Base-by-base conservation (phyloP, 2,888 invertebrate species). In the Anoplius nigerrimus region DNA sequence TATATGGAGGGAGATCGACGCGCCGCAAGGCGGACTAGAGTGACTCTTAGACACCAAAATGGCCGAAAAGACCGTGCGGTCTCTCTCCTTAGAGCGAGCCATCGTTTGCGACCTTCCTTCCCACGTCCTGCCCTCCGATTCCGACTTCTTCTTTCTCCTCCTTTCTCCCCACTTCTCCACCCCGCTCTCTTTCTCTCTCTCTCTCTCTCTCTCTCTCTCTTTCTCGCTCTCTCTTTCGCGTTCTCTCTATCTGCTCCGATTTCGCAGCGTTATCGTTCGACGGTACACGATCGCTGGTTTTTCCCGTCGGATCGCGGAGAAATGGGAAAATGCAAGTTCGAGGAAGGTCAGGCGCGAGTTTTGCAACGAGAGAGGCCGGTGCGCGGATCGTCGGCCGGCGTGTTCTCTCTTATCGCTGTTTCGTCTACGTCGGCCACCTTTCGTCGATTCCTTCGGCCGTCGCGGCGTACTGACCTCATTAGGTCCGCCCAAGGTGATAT, bases 11-110 rank as follows among this genome's bases (percentile, higher is more conserved):
- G 76, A 72, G 72, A 74, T 71, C 74, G 71, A 72, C 65, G 77
- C 69, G 34, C 34, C 34, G 34, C 34, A 34, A 34, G 34, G 34
- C 34, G 64, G 62, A 68, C 75, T 76, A 79, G 74, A 78, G 75
- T 71, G 69, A 71, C 77, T 82, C 73, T 81, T 80, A 79, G 79
- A 77, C 74, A 74, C 76, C 81, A 83, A 83, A 83, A 83, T 83
- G 82, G 82, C 83, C 81, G 82, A 83, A 83, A 82, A 76, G 79
- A 72, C 72, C 54, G 69, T 55, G 69, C 73, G 68, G 68, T 70
- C 53, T 53, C 59, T 60, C 18, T 52, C 22, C 52, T 21, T 2
- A 21, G 20, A 8, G 22, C 42, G 20, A 55, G 27, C 18, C 20
- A 34, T 16, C 16, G 16, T 55, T 27, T 55, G 0, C 27, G 16